Evolutionary conservation across 1,140 invertebrate species (phyloP), one percentile per base, ranked within the genome.

Genomic region (Scaptomyza graminum): DNA sequence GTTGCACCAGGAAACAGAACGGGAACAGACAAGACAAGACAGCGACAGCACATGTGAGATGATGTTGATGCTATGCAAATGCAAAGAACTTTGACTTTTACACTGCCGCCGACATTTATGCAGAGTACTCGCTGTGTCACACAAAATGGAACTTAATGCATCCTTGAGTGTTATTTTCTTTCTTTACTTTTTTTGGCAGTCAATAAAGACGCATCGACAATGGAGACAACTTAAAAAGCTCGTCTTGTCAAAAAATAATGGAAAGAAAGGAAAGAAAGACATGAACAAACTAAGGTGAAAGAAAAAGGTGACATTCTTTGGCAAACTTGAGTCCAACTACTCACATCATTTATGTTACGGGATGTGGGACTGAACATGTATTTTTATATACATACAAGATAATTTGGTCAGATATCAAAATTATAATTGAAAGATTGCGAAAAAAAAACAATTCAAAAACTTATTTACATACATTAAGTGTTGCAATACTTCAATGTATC

Each of bases 81-180:
- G 61, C 64, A 46, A 56, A 64, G 59, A 55, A 54, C 47, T 62
- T 62, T 69, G 66, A 55, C 57, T 64, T 64, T 55, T 46, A 18
- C 68, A 56, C 43, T 56, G 57, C 62, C 59, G 37, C 52, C 39
- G 51, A 15, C 46, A 64, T 65, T 57, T 70, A 63, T 56, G 66
- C 66, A 63, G 59, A 69, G 51, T 34, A 54, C 56, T 54, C 57
- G 57, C 49, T 34, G 59, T 70, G 39, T 57, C 68, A 44, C 68
- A 51, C 61, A 41, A 57, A 70, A 70, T 64, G 60, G 54, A 64
- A 65, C 55, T 64, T 57, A 70, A 57, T 70, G 68, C 61, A 57
- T 64, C 39, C 44, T 55, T 70, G 52, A 50, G 46, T 70, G 61
- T 57, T 70, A 56, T 47, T 47, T 47, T 25, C 12, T 70, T 49